These are phyloP conservation scores for Sinocyclocheilus grahami DNA, from an alignment of 2,113 vertebrate genomes.

Conservation along the genomic window DNA sequence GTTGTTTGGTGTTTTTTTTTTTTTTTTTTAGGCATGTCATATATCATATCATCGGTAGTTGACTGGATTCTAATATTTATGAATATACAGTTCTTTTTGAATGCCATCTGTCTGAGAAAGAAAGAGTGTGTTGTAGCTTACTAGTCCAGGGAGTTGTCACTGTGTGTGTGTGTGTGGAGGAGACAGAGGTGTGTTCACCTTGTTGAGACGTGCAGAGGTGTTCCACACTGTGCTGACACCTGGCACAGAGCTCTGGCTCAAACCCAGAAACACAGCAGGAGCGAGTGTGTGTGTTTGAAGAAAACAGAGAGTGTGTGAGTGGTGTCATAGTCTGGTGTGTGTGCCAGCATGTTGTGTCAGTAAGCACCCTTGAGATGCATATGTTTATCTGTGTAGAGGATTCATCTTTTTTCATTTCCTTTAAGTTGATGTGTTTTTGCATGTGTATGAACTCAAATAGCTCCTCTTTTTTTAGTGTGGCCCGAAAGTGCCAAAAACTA, in stretches of 20 bases:
- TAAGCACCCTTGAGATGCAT: constrained; percentile 28
- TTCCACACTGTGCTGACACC: constrained; percentile 41
- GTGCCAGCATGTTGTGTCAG: constrained; percentile 40
- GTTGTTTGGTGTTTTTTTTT: neutral
- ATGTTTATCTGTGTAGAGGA: constrained; percentile 8
- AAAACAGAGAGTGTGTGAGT: constrained; percentile 16
- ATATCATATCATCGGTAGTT: neutral
- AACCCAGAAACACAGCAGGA: constrained; percentile 31
- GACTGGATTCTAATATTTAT: neutral
- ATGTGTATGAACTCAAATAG: constrained; percentile 4
- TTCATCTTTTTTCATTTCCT: constrained; percentile 30
- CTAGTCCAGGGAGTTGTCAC: constrained; percentile 8
- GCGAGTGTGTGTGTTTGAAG: constrained; percentile 32
- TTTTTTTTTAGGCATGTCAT: neutral
- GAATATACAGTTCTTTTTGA: neutral
- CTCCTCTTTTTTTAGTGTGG: neutral
- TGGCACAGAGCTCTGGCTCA: constrained; percentile 44
- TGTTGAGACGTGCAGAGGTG: constrained; percentile 47
- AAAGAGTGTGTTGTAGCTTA: constrained; percentile 2
- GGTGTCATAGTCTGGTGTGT: constrained; percentile 40
- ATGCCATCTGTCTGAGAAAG: constrained; percentile 18
- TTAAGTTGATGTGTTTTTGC: constrained; percentile 38
- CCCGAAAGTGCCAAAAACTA: constrained; percentile 4
- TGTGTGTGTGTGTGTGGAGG: neutral
- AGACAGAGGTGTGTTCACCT: constrained; percentile 47